Evolutionary conservation across 2,113 vertebrate species (phyloP), one percentile per base, ranked within the genome.

Genomic region (Sander vitreus): DNA sequence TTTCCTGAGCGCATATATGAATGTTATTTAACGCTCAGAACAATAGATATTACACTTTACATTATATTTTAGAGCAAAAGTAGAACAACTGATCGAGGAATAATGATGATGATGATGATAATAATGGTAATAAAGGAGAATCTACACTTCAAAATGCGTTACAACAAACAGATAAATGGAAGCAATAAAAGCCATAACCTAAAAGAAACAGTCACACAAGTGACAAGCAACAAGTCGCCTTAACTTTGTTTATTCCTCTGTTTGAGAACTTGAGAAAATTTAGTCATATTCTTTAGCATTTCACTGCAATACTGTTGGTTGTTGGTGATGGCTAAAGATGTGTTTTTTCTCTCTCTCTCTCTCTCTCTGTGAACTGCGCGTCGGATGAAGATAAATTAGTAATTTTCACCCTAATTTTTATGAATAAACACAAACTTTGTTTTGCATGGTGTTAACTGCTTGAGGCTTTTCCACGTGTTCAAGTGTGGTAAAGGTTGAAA

Each of bases 181-280:
- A 2, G 19, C 16, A 21, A 30, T 9, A 43, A 30, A 25, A n/a
- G 12, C 11, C 10, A 48, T 25, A 48, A n/a, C 4, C 8, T 15
- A 12, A 45, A 64, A 30, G 0, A 67, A 60, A 55, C 7, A 54
- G n/a, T 19, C 2, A 14, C 54, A 25, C 13, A 19, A 33, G 18
- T 33, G 39, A 45, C 2, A 19, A 60, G 69, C 86, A 88, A 85
- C 75, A 89, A 69, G 88, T 87, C 70, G 2, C 7, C 6, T 33
- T 5, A 15, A 85, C 72, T 66, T 51, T 36, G 13, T 45, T 13
- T 25, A 1, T 57, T 63, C 51, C 8, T 70, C 33, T 63, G 2
- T 60, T 54, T 51, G 30, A 33, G 8, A 62, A 47, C 9, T 43
- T 27, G 14, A 21, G 62, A 1, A 30, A 2, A 21, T n/a, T 13